These are phyloP conservation scores for Illadopsis cleaveri DNA, from an alignment of 2,113 vertebrate species.

Conservation along the genomic window DNA sequence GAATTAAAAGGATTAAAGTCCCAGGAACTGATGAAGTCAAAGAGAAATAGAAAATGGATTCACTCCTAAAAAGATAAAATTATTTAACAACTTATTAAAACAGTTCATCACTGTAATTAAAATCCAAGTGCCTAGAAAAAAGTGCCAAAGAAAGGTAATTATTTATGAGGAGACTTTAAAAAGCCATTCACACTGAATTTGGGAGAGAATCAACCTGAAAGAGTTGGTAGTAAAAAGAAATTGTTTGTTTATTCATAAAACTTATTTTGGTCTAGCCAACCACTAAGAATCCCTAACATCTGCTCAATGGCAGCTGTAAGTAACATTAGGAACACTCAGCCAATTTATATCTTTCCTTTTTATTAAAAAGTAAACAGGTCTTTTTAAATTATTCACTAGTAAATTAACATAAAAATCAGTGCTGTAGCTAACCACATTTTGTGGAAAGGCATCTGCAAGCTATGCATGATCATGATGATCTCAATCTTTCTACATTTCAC, in stretches of 20 bases:
- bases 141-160: slow-evolving; percentile 58
- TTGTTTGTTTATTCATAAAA: slow-evolving; percentile 61
- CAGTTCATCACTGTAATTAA: slow-evolving; percentile 68
- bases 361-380: slow-evolving; percentile 81
- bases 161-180: slow-evolving; percentile 61
- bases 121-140: slow-evolving; percentile 42
- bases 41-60: slow-evolving; percentile 16
- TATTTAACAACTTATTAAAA: slow-evolving; percentile 69
- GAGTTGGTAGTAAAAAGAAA: slow-evolving; percentile 24
- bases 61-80: slow-evolving; percentile 38
- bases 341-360: slow-evolving; percentile 67
- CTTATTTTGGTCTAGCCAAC: slow-evolving; percentile 41
- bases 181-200: slow-evolving; percentile 39
- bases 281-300: slow-evolving; percentile 42
- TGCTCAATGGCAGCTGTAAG: slow-evolving; percentile 52
- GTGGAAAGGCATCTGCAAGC: not conserved
- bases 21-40: not conserved
- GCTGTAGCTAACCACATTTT: slow-evolving; percentile 20
- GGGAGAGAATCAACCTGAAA: slow-evolving; percentile 40
- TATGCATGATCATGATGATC: not conserved
- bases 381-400: slow-evolving; percentile 77
- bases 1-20: slow-evolving; percentile 5
- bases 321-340: slow-evolving; percentile 52
- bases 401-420: slow-evolving; percentile 71
- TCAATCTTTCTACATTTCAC: slow-evolving; percentile 30